Evolutionary conservation across 64 coral and sea anemone species (phyloP), one percentile per base, ranked within the genome.

Genomic region (Cladopsammia gracilis): DNA sequence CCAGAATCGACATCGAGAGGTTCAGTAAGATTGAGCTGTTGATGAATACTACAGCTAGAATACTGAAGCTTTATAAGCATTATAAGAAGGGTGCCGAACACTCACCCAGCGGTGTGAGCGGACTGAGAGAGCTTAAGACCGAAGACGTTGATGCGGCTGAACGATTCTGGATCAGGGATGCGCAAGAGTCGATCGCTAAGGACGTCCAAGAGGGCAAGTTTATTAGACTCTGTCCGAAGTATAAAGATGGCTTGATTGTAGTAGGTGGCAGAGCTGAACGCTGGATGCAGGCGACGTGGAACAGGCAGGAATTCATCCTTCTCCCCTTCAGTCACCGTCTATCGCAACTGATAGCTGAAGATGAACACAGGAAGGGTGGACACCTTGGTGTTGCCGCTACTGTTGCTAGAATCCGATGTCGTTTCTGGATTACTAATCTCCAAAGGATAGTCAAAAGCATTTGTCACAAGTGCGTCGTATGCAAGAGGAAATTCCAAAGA

Each of bases 271-370:
- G 87, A 58, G 61, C 61, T 75, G 70, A 54, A 13, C 57, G 61
- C 23, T 76, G 47, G 57, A 25, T 45, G 20, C 42, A 60, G 61
- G 48, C 46, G 11, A 89, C 52, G 47, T 77, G 61, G 52, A 73
- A 89, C 73, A 73, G 75, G 58, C 53, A 89, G 76, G 73, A 76
- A 20, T 59, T 75, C 51, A 89, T 89, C 87, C 87, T 89, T 52
- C 50, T 77, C 24, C 87, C 73, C 23, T 20, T 24, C 52, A 60
- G 62, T 73, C 87, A 89, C 71, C 72, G 71, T 59, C 23, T 89
- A 6, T 89, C 73, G 26, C 87, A 60, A 18, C 71, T 89, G 12
- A 76, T 76, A 47, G 87, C 87, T 49, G 72, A 75, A 34, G 70
- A 73, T 57, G 58, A 58, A 13, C 70, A 89, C 53, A 90, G 61